Evolutionary conservation across 1,140 invertebrate genomes (phyloP).

Genomic region (Pararge aegeria): DNA sequence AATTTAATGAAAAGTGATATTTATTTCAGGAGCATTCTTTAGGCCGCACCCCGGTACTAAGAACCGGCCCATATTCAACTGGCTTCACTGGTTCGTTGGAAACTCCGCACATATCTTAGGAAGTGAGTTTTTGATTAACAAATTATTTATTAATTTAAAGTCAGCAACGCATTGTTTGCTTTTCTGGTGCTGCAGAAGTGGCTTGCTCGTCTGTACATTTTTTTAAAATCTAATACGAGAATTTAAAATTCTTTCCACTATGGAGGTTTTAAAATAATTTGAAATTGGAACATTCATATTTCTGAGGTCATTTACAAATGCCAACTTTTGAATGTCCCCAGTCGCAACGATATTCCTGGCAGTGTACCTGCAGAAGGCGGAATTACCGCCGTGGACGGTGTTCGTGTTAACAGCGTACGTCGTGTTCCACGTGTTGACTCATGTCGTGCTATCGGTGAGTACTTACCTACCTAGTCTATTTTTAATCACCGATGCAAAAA

Average conservation of each 20-base stretch:
- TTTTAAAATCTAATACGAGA: no score
- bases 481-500: no score
- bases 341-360: slow-evolving; percentile 97
- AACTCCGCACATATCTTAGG: slow-evolving; percentile 95
- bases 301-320: no score
- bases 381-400: slow-evolving; percentile 91
- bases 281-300: no score
- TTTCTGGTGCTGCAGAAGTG: no score
- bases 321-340: slow-evolving; percentile 71
- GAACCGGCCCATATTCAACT: slow-evolving; percentile 94
- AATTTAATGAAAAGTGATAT: background rate
- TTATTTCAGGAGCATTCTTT: slow-evolving; percentile 87
- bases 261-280: no score
- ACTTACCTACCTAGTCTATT: no score
- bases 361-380: slow-evolving; percentile 90
- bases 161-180: background rate
- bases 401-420: slow-evolving; percentile 94
- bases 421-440: slow-evolving; percentile 92
- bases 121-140: slow-evolving; percentile 82
- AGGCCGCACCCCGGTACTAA: slow-evolving; percentile 91
- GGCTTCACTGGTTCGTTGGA: slow-evolving; percentile 95
- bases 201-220: no score
- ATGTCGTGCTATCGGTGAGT: slow-evolving; percentile 94
- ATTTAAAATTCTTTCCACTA: no score
- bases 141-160: background rate